A percentile compares a stretch with the other conserved stretches of the same genome.
These are phyloP conservation scores for Heliconius erato DNA, from an alignment of 2,888 invertebrate species.

Conservation along the genomic window DNA sequence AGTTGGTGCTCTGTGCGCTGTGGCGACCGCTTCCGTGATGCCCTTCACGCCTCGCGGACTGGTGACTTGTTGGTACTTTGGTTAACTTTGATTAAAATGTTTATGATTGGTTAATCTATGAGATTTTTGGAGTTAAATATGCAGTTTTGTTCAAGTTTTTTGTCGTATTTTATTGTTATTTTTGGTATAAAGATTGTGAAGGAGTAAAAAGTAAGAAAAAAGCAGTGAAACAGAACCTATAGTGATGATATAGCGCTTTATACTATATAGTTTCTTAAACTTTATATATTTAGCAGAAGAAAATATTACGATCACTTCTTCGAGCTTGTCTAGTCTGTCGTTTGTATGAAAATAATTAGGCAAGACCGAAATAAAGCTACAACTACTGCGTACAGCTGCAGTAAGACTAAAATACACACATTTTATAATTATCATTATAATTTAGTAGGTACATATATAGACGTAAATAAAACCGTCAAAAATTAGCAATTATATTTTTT, in stretches of 20 bases:
- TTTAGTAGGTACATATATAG: neutral
- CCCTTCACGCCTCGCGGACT: slow-evolving; percentile 56
- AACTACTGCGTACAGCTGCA: neutral
- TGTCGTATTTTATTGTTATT: neutral
- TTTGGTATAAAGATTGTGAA: too few species aligned
- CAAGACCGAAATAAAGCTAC: neutral
- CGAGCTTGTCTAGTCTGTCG: neutral
- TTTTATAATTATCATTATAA: neutral
- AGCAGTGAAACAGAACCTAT: too few species aligned
- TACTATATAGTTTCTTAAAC: neutral
- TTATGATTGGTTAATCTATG: neutral
- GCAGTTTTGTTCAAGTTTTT: neutral
- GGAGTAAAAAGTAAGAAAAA: too few species aligned
- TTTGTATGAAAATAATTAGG: neutral
- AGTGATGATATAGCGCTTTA: neutral
- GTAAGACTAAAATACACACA: neutral
- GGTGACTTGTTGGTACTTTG: slow-evolving; percentile 35
- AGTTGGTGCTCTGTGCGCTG: slow-evolving; percentile 39
- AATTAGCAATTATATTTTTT: neutral
- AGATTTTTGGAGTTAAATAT: neutral
- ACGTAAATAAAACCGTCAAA: neutral
- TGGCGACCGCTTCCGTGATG: slow-evolving; percentile 53
- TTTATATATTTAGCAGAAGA: neutral
- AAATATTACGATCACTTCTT: neutral
- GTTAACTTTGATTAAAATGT: neutral